These are phyloP conservation scores for Ormyrus pomaceus DNA, from an alignment of 2,888 invertebrate genomes.

Conservation along the genomic window DNA sequence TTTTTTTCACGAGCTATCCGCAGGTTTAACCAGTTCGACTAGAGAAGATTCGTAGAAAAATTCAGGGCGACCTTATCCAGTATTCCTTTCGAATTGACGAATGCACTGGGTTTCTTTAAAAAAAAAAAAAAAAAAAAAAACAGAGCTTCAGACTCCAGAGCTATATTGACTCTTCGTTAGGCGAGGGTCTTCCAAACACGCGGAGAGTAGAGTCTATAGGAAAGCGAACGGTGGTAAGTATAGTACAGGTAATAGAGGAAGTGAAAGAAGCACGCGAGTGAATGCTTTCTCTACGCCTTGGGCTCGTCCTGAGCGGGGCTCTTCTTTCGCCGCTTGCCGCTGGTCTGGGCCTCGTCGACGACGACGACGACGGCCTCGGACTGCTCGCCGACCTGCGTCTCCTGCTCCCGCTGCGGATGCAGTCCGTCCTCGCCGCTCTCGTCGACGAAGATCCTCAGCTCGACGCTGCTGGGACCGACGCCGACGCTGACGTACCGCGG, in stretches of 20 bases:
- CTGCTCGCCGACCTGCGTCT: slow-evolving; percentile 2
- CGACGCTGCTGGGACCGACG: slow-evolving; percentile 58
- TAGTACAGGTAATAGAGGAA: too few relatives aligned
- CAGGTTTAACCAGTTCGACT: not conserved
- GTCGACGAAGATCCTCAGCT: slow-evolving; percentile 68
- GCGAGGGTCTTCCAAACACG: not conserved
- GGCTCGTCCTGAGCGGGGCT: slow-evolving; percentile 20
- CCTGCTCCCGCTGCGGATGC: not conserved
- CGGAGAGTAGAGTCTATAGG: not conserved
- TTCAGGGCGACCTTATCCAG: too few relatives aligned
- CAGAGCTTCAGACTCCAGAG: not conserved
- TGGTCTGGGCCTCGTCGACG: not conserved
- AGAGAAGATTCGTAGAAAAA: too few relatives aligned
- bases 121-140: too few relatives aligned
- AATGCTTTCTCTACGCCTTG: slow-evolving; percentile 9
- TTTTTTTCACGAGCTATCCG: slow-evolving; percentile 4
- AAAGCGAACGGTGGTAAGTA: too few relatives aligned
- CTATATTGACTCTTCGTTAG: too few relatives aligned
- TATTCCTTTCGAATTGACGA: too few relatives aligned
- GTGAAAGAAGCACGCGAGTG: too few relatives aligned
- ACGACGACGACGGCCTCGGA: slow-evolving; percentile 21
- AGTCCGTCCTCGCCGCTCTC: slow-evolving; percentile 55
- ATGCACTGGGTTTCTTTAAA: too few relatives aligned
- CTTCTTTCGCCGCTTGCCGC: slow-evolving; percentile 29
- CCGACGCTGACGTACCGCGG: slow-evolving; percentile 50